These are phyloP conservation scores for Panagrolaimus sp. DNA, from an alignment of 1,140 invertebrate genomes.

Conservation along the genomic window DNA sequence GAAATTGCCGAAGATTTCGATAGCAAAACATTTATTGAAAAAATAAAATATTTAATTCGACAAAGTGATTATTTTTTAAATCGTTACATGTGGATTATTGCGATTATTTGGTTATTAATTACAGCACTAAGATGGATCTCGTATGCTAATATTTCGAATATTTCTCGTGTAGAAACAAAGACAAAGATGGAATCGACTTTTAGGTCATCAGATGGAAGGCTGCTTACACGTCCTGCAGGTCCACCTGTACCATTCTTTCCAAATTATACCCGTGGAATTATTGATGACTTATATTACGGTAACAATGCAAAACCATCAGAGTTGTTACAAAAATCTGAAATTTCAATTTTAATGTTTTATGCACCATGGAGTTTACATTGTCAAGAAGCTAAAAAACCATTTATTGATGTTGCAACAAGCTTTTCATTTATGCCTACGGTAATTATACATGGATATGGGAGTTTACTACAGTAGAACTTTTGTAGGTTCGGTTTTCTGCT, in stretches of 20 bases:
- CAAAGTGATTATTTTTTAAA: too few relatives aligned
- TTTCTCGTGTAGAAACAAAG: too few relatives aligned
- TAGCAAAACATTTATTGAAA: too few relatives aligned
- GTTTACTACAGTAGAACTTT: not conserved
- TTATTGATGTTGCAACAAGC: not conserved
- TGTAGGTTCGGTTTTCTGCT: not conserved
- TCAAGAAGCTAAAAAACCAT: not conserved
- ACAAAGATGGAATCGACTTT: not conserved
- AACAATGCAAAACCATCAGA: not conserved
- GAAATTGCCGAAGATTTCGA: too few relatives aligned
- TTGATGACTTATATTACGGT: not conserved
- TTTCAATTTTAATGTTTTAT: constrained; percentile 3
- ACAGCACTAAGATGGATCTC: too few relatives aligned
- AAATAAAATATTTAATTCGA: too few relatives aligned
- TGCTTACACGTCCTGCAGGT: not conserved
- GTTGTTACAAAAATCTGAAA: not conserved
- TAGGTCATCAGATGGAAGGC: constrained; percentile 1
- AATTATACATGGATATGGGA: not conserved
- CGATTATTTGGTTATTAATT: too few relatives aligned
- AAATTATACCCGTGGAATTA: not conserved
- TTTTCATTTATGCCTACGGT: not conserved
- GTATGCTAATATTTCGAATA: too few relatives aligned
- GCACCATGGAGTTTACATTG: constrained; percentile 1
- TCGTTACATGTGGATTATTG: too few relatives aligned
- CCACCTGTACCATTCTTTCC: not conserved